phyloP scores from a whole-genome alignment of 2,113 vertebrate genomes.

The Mobula birostris region DNA sequence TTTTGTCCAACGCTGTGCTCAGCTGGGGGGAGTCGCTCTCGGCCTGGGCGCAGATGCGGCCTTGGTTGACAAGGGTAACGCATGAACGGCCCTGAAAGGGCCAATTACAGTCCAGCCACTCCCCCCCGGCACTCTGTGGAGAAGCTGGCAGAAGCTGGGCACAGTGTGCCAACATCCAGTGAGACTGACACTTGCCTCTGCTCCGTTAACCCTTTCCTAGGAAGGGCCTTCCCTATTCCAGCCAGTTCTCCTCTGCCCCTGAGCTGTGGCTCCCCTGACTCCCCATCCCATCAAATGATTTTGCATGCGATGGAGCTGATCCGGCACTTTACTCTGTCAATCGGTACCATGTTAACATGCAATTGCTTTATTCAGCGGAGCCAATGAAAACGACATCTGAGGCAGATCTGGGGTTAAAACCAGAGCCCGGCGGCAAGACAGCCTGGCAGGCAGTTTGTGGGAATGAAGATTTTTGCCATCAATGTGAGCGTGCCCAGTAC shows the following conservation, averaged over 20 bases:
- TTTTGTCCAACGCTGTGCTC: not conserved
- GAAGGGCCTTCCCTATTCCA: not conserved
- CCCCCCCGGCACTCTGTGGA: not conserved
- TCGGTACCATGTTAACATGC: no score
- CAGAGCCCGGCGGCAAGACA: constrained; percentile 66
- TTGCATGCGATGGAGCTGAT: no score
- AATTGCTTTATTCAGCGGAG: no score
- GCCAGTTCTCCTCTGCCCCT: not conserved
- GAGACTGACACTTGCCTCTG: not conserved
- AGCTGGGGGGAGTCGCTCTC: not conserved
- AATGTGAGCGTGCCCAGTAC: constrained; percentile 87
- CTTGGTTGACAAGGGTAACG: not conserved
- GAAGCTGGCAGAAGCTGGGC: not conserved
- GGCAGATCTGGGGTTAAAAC: no score
- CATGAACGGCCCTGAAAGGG: not conserved
- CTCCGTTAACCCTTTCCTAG: not conserved
- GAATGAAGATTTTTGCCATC: constrained; percentile 95
- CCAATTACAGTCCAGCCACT: not conserved
- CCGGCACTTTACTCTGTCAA: no score
- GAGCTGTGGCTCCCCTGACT: no score
- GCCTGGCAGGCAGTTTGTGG: constrained; percentile 87
- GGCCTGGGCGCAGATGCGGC: not conserved
- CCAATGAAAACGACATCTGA: no score
- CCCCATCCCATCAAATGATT: no score
- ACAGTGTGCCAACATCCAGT: not conserved